Evolutionary conservation across 2,797 vertebrate species (phyloP).

Genomic region (Apogon talboti): DNA sequence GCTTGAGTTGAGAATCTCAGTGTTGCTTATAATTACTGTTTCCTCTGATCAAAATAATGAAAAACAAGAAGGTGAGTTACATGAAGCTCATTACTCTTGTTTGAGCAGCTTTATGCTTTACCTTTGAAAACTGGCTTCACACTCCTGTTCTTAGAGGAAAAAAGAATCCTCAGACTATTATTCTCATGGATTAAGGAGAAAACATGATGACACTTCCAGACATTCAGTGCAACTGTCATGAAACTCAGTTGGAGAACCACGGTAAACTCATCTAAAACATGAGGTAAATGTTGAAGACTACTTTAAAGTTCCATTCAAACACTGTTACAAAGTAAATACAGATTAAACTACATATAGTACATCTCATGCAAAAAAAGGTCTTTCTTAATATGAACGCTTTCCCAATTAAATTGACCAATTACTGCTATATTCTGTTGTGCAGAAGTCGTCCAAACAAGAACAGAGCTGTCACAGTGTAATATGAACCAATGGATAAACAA

Average conservation of each 20-base stretch:
- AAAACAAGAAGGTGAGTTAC: conserved; percentile 15
- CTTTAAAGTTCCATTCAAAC: no score
- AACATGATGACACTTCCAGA: conserved; percentile 13
- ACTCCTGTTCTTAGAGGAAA: background rate
- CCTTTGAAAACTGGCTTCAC: conserved; percentile 17
- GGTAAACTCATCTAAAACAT: background rate
- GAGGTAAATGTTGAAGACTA: background rate
- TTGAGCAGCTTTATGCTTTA: conserved; percentile 20
- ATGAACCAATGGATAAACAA: no score
- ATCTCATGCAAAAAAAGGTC: no score
- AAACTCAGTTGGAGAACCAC: background rate
- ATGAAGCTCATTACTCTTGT: conserved; percentile 5
- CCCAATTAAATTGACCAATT: no score
- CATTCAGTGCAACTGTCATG: background rate
- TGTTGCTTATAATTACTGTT: conserved; percentile 39
- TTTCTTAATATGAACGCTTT: no score
- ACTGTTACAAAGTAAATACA: no score
- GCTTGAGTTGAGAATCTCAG: conserved; percentile 39
- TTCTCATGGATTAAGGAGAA: background rate
- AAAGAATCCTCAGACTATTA: background rate
- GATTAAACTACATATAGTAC: no score
- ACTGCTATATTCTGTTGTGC: no score
- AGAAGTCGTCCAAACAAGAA: no score
- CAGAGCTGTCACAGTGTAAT: no score
- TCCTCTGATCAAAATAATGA: conserved; percentile 38